These are phyloP conservation scores for Phrynosoma platyrhinos DNA, from an alignment of 2,113 vertebrate species.

Conservation along the genomic window DNA sequence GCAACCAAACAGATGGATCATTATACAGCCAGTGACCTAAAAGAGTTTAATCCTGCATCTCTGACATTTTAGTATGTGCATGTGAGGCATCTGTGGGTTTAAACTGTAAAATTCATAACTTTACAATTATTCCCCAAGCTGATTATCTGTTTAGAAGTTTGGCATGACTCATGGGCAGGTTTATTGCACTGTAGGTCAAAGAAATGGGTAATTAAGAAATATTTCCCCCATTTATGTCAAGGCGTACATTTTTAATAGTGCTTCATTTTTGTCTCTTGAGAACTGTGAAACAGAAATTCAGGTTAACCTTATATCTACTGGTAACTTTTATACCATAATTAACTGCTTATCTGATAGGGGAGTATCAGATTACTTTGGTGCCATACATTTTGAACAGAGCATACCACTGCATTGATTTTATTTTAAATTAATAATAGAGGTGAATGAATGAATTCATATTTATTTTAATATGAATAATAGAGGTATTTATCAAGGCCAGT, in stretches of 20 bases:
- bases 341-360: background rate
- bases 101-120: conserved; percentile 22
- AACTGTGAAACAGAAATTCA: background rate
- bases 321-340: background rate
- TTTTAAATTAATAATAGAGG: too few relatives aligned
- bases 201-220: background rate
- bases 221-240: background rate
- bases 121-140: conserved; percentile 20
- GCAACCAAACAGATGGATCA: conserved; percentile 26
- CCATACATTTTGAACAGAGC: background rate
- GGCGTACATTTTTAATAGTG: background rate
- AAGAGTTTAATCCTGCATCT: conserved; percentile 13
- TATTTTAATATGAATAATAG: background rate
- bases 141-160: background rate
- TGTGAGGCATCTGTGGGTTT: conserved; percentile 25
- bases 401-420: background rate
- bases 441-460: too few relatives aligned
- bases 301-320: background rate
- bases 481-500: background rate
- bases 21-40: conserved; percentile 31
- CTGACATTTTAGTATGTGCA: conserved; percentile 19
- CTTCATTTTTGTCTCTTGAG: background rate
- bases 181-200: background rate
- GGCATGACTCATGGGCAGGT: background rate
- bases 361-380: background rate